These are phyloP conservation scores for Microplitis demolitor DNA, from an alignment of 1,140 invertebrate species.

Conservation along the genomic window DNA sequence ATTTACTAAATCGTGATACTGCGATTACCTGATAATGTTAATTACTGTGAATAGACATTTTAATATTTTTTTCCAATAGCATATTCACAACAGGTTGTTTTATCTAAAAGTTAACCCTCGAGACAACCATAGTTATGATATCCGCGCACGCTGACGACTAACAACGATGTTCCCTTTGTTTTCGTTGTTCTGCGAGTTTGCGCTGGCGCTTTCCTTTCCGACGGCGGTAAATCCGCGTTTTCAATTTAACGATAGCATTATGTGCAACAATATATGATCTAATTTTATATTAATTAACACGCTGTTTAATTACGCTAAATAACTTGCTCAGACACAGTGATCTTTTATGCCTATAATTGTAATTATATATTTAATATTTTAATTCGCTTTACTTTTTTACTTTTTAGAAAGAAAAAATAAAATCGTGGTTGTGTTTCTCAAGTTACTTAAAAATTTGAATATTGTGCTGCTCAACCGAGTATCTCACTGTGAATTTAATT, in stretches of 20 bases:
- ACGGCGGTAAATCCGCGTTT: neutral
- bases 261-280: neutral
- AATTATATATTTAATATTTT: too few relatives aligned
- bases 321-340: too few relatives aligned
- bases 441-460: too few relatives aligned
- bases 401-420: too few relatives aligned
- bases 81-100: neutral
- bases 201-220: conserved; percentile 16
- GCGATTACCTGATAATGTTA: neutral
- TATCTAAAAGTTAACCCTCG: neutral
- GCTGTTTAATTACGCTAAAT: too few relatives aligned
- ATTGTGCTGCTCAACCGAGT: neutral
- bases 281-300: too few relatives aligned
- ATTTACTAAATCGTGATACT: neutral
- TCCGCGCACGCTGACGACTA: conserved; percentile 17
- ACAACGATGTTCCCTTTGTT: conserved; percentile 6
- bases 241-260: neutral
- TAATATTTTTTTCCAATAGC: neutral
- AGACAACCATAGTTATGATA: conserved; percentile 17
- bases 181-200: conserved; percentile 10
- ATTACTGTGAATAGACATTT: neutral
- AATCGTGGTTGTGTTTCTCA: too few relatives aligned
- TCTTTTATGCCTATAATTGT: too few relatives aligned
- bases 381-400: too few relatives aligned
- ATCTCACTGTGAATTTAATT: neutral